A percentile compares a stretch with the other conserved stretches of the same genome.
phyloP scores from a whole-genome alignment of 2,888 invertebrate genomes.

The Saturnia pavonia region DNA sequence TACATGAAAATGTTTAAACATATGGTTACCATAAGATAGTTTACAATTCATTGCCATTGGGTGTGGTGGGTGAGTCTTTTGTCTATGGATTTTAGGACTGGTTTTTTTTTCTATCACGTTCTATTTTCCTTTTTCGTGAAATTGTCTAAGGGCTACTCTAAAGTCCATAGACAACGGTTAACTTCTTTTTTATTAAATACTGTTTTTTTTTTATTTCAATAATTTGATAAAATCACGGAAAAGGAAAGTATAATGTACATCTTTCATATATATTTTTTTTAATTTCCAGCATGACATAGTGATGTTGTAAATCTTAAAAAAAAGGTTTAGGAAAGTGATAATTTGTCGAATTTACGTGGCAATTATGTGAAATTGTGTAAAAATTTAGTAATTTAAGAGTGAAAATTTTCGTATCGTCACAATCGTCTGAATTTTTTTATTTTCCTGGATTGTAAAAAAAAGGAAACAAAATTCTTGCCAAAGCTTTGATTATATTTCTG shows the following conservation, averaged over 20 bases:
- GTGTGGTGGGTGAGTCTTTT: constrained; percentile 4
- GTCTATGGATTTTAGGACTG: neutral
- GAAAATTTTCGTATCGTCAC: constrained; percentile 39
- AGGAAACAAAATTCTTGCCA: constrained; percentile 59
- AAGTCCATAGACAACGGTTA: neutral
- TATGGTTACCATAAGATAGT: constrained; percentile 13
- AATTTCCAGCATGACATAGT: constrained; percentile 28
- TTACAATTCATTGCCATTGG: constrained; percentile 15
- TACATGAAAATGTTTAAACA: neutral
- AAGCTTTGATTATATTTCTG: constrained; percentile 41
- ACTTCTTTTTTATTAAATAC: neutral
- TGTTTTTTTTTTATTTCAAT: neutral
- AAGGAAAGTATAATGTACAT: neutral
- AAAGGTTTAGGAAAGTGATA: constrained; percentile 53
- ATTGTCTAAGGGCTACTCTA: neutral
- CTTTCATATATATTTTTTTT: constrained; percentile 15
- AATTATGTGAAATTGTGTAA: constrained; percentile 44
- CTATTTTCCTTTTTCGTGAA: neutral
- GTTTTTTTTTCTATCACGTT: constrained; percentile 2
- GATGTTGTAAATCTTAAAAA: constrained; percentile 33
- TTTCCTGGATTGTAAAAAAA: constrained; percentile 19
- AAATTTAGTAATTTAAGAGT: constrained; percentile 37
- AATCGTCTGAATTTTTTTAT: constrained; percentile 28
- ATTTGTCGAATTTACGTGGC: constrained; percentile 78
- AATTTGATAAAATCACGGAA: neutral